Conservation (phyloP, 53 echinoderm and acorn worm species). For the Mesocentrotus franciscanus region DNA sequence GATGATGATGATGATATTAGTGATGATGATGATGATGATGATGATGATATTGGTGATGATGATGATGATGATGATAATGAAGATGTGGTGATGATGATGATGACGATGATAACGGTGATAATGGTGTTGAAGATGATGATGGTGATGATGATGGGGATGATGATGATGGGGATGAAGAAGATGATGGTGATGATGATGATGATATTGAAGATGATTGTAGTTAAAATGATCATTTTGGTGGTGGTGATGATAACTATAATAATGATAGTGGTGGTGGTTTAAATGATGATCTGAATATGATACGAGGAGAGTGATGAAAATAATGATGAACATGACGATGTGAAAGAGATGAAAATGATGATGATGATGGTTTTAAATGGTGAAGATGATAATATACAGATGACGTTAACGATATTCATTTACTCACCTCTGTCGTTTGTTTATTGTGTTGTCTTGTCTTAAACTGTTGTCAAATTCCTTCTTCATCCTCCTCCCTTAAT, state of each 20-base stretch:
- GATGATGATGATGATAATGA: neutral
- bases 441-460: too few species aligned
- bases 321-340: too few species aligned
- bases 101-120: neutral
- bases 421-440: too few species aligned
- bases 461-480: too few species aligned
- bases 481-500: too few species aligned
- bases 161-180: neutral
- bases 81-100: neutral
- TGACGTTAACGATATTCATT: too few species aligned
- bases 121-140: neutral
- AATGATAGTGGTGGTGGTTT: too few species aligned
- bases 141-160: slow-evolving; percentile 32
- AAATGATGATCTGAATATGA: too few species aligned
- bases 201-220: neutral
- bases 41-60: neutral
- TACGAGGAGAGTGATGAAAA: too few species aligned
- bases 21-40: slow-evolving; percentile 2
- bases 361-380: too few species aligned
- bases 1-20: neutral
- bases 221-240: neutral
- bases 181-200: neutral
- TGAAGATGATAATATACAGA: too few species aligned
- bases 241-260: neutral
- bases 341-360: too few species aligned